A percentile compares a stretch with the other conserved stretches of the same genome.
phyloP scores from a whole-genome alignment of 2,888 invertebrate species.

The Hyles lineata region DNA sequence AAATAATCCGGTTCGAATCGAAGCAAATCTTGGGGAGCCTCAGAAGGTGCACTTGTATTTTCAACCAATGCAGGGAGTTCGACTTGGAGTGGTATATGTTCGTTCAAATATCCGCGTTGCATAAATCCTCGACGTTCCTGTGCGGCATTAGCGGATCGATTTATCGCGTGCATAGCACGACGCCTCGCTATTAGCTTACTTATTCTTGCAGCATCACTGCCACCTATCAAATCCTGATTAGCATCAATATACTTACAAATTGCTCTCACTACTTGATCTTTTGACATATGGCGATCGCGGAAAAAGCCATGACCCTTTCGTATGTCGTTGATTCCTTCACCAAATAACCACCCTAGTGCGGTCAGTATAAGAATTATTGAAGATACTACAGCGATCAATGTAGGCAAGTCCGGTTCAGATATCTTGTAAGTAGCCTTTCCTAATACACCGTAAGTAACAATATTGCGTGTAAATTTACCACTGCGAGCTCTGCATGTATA shows the following conservation, averaged over 20 bases:
- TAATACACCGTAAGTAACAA: constrained; percentile 75
- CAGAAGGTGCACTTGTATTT: constrained; percentile 46
- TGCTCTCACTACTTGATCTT: constrained; percentile 70
- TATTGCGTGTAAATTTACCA: constrained; percentile 62
- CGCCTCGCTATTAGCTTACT: constrained; percentile 67
- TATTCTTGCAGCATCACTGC: constrained; percentile 57
- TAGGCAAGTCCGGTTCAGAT: constrained; percentile 63
- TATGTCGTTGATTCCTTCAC: constrained; percentile 71
- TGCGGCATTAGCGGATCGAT: constrained; percentile 58
- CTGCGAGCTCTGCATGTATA: constrained; percentile 72
- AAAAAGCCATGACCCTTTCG: constrained; percentile 75
- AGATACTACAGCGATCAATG: constrained; percentile 65
- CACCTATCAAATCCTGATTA: constrained; percentile 60
- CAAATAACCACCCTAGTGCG: constrained; percentile 66
- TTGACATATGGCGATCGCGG: constrained; percentile 68
- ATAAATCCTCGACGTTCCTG: constrained; percentile 67
- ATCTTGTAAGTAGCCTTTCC: constrained; percentile 64
- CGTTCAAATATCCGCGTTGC: constrained; percentile 39
- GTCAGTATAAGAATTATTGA: constrained; percentile 64
- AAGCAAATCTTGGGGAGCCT: constrained; percentile 53
- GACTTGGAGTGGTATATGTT: constrained; percentile 43
- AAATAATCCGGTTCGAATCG: constrained; percentile 65
- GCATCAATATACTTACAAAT: constrained; percentile 72
- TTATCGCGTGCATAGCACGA: constrained; percentile 56
- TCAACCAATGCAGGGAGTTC: constrained; percentile 63